A percentile compares a stretch with the other conserved stretches of the same genome.
These are phyloP conservation scores for Perognathus longimembris DNA, from an alignment of 2,113 vertebrate genomes.

Conservation along the genomic window DNA sequence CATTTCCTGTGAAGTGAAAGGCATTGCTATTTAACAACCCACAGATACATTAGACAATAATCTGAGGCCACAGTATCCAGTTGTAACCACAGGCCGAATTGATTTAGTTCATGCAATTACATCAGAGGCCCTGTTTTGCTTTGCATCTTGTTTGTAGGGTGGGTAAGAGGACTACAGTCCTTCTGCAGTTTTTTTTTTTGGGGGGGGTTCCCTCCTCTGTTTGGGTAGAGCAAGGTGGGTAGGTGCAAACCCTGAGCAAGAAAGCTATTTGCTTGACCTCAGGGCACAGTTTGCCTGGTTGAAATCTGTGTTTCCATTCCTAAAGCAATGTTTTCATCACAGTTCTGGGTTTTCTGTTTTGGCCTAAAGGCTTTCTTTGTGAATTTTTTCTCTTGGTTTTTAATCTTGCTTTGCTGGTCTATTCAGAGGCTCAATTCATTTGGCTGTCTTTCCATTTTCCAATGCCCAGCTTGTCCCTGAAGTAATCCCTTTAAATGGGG, in stretches of 20 bases:
- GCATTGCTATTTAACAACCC: conserved; percentile 55
- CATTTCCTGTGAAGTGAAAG: conserved; percentile 61
- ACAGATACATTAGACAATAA: conserved; percentile 15
- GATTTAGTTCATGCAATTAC: conserved; percentile 33
- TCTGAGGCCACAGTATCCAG: not conserved
- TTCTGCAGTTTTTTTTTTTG: not conserved
- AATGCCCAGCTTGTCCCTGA: not conserved
- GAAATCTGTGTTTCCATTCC: not conserved
- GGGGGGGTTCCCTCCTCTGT: not conserved
- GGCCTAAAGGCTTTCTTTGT: not conserved
- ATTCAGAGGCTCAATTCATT: not conserved
- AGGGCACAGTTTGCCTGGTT: not conserved
- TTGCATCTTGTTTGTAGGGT: not conserved
- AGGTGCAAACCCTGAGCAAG: accelerated
- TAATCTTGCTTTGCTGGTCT: not conserved
- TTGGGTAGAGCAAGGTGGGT: not conserved
- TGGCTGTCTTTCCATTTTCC: not conserved
- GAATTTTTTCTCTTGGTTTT: conserved; percentile 4
- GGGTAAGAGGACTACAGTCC: not conserved
- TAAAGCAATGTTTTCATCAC: not conserved
- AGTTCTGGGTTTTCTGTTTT: not conserved
- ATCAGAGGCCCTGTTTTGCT: not conserved
- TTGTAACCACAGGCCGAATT: conserved; percentile 49
- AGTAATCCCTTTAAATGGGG: not conserved
- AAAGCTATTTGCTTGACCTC: not conserved